phyloP scores from a whole-genome alignment of 35 echinoderm and acorn worm species.

The Acanthaster planci region DNA sequence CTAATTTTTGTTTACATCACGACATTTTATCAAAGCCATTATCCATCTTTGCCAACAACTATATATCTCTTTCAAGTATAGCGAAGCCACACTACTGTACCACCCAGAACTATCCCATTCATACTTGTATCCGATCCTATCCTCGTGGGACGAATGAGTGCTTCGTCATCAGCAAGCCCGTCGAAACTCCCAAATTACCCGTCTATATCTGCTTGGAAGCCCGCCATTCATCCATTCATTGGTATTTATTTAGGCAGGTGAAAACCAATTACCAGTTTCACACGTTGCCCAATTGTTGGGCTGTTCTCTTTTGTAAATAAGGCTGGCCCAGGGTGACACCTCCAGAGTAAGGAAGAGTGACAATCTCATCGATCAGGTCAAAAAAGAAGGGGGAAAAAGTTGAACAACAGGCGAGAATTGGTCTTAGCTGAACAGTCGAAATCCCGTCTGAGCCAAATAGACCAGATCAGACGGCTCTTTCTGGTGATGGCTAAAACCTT shows the following conservation, averaged over 20 bases:
- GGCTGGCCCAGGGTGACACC: conserved; percentile 24
- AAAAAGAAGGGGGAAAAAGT: not conserved
- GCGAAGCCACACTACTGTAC: too few species aligned
- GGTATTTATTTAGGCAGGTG: conserved; percentile 64
- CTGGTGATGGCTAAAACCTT: too few species aligned
- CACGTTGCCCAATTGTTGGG: conserved; percentile 43
- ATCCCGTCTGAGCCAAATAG: not conserved
- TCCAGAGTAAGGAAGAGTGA: conserved; percentile 31
- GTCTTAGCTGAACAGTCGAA: not conserved
- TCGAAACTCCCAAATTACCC: too few species aligned
- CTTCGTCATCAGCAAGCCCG: too few species aligned
- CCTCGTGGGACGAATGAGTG: too few species aligned
- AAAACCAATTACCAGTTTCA: conserved; percentile 71
- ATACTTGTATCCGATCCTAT: too few species aligned
- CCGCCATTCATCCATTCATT: conserved; percentile 26
- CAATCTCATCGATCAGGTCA: conserved; percentile 47
- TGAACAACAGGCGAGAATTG: not conserved
- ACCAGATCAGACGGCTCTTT: not conserved
- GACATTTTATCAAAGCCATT: too few species aligned
- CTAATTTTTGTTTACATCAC: too few species aligned
- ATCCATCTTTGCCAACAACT: too few species aligned
- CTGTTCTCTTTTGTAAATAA: conserved; percentile 36
- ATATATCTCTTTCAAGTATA: too few species aligned
- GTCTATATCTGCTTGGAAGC: not conserved
- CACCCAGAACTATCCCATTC: too few species aligned